Base-by-base conservation (phyloP, 2,888 invertebrate species). In the Dione juno region DNA sequence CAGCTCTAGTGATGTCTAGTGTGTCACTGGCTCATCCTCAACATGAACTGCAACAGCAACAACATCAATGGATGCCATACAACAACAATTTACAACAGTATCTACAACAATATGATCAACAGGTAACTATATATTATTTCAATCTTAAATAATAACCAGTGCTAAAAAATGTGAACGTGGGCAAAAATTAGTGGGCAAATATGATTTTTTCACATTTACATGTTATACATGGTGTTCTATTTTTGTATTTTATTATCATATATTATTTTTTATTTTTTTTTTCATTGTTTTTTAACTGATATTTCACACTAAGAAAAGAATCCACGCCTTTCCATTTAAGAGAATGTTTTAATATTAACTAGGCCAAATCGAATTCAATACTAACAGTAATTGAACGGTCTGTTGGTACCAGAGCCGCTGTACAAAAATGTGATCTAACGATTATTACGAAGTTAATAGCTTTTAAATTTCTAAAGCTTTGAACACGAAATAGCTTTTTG, bases 51-150 rank as follows among this genome's bases (percentile, higher is more conserved):
- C 66, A 66, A 9, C 67, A 78, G 10, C 77, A 78, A 67, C 67
- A 78, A 13, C 77, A 78, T 59, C 79, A 88, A 76, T 88, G 88
- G 88, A 79, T 77, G 16, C 88, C 86, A 0, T 88, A 84, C 79
- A 78, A 78, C 73, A 78, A 74, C 69, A 77, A 77, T 41, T 70
- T 77, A 41, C 81, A 79, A 53, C 67, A 72, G 9, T 76, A 76
- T 66, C 75, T 71, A 58, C 70, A 77, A 40, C 81, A 83, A 53
- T 82, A 85, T 40, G 89, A 88, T 69, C 88, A 87, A 77, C 88
- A 88, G 84, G 89, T 89, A 75, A 21, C 43, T 50, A 19, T 19
- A 19, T 50, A 5, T 28, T 28, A 28, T 5, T 28, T 28, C 28
- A 28, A 28, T 3, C 28, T 28, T 28, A 28, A 28, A 28, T 28